A percentile compares a stretch with the other conserved stretches of the same genome.
Conservation (phyloP, 2,797 vertebrate species). For the Lepidocolaptes lacrymiger region DNA sequence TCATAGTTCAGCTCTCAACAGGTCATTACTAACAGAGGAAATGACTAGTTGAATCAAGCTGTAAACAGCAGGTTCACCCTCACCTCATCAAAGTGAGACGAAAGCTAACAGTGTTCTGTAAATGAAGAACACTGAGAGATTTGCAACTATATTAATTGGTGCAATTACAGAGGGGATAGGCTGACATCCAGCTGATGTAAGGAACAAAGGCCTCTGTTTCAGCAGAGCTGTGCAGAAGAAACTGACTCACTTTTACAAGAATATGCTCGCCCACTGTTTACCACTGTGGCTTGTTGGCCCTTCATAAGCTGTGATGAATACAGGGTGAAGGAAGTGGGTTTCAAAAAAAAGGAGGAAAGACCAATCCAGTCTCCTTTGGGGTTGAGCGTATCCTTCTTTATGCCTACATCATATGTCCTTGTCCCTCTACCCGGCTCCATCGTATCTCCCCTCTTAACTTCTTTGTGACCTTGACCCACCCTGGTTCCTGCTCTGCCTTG, state of each 20-base stretch:
- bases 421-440: neutral
- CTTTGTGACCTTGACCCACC: neutral
- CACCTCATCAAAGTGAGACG: neutral
- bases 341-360: neutral
- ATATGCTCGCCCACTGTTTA: neutral
- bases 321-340: neutral
- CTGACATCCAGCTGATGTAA: neutral
- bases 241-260: neutral
- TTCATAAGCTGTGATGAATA: neutral
- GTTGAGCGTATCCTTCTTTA: neutral
- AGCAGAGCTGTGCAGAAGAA: neutral
- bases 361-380: neutral
- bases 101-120: neutral
- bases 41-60: neutral
- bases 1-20: neutral
- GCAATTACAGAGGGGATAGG: neutral
- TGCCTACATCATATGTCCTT: accelerated
- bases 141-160: neutral
- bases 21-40: neutral
- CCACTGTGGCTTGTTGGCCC: neutral
- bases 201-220: neutral
- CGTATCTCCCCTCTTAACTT: neutral
- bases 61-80: neutral
- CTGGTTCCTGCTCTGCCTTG: neutral
- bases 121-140: neutral